These are phyloP conservation scores for Catocala nupta DNA, from an alignment of 2,888 invertebrate genomes.

Conservation along the genomic window DNA sequence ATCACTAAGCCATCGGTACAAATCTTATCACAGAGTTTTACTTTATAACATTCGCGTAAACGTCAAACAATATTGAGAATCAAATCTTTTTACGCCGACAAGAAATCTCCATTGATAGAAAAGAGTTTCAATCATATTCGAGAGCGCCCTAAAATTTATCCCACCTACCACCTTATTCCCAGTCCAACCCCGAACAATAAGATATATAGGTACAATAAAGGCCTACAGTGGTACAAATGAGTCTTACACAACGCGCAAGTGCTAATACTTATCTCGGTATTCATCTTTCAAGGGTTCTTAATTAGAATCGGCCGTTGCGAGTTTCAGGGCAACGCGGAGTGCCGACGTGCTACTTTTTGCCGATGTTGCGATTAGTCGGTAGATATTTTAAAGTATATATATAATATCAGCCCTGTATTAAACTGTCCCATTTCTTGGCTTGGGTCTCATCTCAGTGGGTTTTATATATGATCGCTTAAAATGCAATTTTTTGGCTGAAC, in stretches of 20 bases:
- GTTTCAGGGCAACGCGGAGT: slow-evolving; percentile 46
- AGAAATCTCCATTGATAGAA: too few species aligned
- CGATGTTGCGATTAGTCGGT: not conserved
- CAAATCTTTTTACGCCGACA: too few species aligned
- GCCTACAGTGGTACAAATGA: slow-evolving; percentile 50
- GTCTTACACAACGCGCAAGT: slow-evolving; percentile 50
- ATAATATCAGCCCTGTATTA: too few species aligned
- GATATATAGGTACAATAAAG: slow-evolving; percentile 18
- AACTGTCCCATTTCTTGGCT: too few species aligned
- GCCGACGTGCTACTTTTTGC: slow-evolving; percentile 47
- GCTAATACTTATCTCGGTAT: slow-evolving; percentile 76
- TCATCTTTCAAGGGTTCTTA: slow-evolving; percentile 79
- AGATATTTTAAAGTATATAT: not conserved
- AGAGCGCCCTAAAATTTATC: not conserved
- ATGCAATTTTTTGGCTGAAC: too few species aligned
- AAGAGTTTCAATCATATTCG: too few species aligned
- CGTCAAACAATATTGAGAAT: too few species aligned
- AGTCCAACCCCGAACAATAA: slow-evolving; percentile 8
- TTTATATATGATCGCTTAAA: too few species aligned
- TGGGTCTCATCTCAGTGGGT: too few species aligned
- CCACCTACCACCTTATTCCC: not conserved
- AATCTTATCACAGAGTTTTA: too few species aligned
- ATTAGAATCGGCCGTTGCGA: slow-evolving; percentile 73
- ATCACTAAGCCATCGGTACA: too few species aligned
- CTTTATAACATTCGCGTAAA: too few species aligned